Evolutionary conservation across 2,797 vertebrate species (phyloP), one percentile per base, ranked within the genome.

Genomic region (Acomys russatus): DNA sequence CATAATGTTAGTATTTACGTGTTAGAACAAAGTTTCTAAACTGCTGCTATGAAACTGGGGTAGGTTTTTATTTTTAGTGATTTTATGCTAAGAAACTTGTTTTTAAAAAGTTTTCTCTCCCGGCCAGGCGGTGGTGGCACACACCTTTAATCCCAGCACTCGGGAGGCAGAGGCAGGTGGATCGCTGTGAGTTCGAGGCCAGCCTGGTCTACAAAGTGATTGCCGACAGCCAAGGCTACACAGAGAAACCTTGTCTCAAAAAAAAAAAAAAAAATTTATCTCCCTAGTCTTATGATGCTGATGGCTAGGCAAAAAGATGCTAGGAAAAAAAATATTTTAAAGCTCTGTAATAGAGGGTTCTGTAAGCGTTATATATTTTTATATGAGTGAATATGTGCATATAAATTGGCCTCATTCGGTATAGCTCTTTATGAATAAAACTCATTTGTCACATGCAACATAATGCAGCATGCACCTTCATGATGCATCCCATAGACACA

Each of bases 21-120:
- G 89, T 90, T 56, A 84, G 6, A 49, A 74, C 85, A 95, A 92
- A 97, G 73, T 97, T 97, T 93, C 95, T 93, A 80, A 80, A 77
- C 73, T 97, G 97, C 97, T 98, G 96, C 92, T 98, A 56, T 87
- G 6, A 73, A 56, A 91, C 64, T 85, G 92, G 85, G 79, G 77
- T 78, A 82, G 92, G 73, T 76, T 82, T 94, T 97, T 87, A 78
- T 94, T 66, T 71, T 92, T 80, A 90, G 33, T 80, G 94, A 80
- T 92, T 93, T 95, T 95, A 80, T 98, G 73, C 66, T 97, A 95
- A 88, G 96, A 97, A 97, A 74, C 63, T 66, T 94, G 35, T 93
- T 94, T 96, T 85, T 12, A 0, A 94, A 92, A 94, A 44, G 90
- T 97, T 77, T 83, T 94, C 51, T n/a, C 70, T 28, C 80, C 83